Conservation (phyloP, 2,797 vertebrate species). For the Pyrrhura leucotis region DNA sequence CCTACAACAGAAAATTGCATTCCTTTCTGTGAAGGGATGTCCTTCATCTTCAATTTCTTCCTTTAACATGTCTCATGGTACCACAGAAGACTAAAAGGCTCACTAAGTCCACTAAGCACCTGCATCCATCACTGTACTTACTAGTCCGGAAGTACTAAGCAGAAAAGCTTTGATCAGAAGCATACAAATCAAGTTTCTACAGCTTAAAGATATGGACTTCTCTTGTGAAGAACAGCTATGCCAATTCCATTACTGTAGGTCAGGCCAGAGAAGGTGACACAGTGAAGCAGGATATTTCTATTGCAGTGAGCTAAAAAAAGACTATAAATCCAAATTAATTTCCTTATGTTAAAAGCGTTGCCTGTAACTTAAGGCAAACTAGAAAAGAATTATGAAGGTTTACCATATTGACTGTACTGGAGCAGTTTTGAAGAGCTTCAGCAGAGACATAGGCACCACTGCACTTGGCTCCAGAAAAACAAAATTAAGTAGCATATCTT, state of each 20-base stretch:
- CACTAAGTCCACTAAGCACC: background rate
- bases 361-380: background rate
- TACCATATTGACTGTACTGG: background rate
- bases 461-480: background rate
- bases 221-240: background rate
- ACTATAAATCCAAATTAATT: background rate
- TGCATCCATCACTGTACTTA: background rate
- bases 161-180: constrained; percentile 29
- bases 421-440: background rate
- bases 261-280: background rate
- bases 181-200: background rate
- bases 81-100: background rate
- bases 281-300: background rate
- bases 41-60: background rate
- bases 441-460: background rate
- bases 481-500: background rate
- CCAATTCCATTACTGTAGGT: background rate
- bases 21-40: background rate
- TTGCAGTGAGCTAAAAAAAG: background rate
- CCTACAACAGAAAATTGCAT: background rate
- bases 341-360: background rate
- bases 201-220: background rate
- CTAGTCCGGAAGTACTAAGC: background rate
- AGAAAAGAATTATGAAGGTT: background rate
- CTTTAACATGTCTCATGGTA: background rate